Base-by-base conservation (phyloP, 2,113 vertebrate species). In the Regulus satrapa region DNA sequence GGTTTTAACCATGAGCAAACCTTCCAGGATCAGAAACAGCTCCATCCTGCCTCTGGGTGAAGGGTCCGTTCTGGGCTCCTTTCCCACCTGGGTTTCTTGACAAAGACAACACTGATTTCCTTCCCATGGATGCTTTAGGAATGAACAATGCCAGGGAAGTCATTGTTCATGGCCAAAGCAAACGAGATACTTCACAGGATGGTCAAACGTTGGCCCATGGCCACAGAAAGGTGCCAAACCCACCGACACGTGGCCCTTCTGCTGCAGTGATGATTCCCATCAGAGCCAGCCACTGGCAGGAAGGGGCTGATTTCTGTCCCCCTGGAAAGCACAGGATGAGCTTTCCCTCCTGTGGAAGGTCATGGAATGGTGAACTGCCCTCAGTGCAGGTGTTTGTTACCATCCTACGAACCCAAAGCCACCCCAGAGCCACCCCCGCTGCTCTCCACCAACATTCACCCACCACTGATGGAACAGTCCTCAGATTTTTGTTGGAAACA, bases 181-280 rank as follows among this genome's bases (percentile, higher is more conserved):
- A 69, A 24, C 4, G 34, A 59, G 58, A 46, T 40, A 29, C 18
- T 52, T 26, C 7, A 40, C 66, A 75, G 74, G 75, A 28, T 2
- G 14, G n/a, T 21, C 18, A 28, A n/a, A 31, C 8, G 18, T 3
- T 20, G 61, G 23, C 4, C 32, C 0, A 1, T 7, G 45, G 49
- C 55, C 43, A 48, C 29, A 71, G 49, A 9, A 48, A 85, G 69
- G 32, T 1, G 12, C 31, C 2, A 18, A 45, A 61, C 7, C 3
- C 67, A 54, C 4, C 75, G 5, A 5, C 5, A n/a, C 0, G 1
- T 5, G 69, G 56, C 67, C 38, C 49, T 38, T 25, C 3, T 24
- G 61, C 52, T 21, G 43, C 1, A 36, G 74, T 1, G 5, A 9
- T 23, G 29, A 20, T 29, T 82, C 5, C 4, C 12, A n/a, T 25